These are phyloP conservation scores for Argyra leucocephala DNA, from an alignment of 2,888 invertebrate genomes.

Conservation along the genomic window DNA sequence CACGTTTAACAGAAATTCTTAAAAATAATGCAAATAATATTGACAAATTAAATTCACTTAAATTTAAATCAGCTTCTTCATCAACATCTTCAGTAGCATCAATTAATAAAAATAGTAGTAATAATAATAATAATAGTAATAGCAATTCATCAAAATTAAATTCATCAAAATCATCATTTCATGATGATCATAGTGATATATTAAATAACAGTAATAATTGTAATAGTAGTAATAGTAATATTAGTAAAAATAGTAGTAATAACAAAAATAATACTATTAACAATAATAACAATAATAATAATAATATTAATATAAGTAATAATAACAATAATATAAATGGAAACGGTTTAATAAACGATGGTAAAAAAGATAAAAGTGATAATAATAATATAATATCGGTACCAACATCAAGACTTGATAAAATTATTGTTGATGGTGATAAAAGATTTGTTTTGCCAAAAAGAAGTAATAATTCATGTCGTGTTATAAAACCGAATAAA, in stretches of 20 bases:
- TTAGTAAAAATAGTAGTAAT: too few relatives aligned
- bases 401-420: conserved; percentile 32
- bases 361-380: conserved; percentile 24
- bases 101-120: not conserved
- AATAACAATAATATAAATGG: not conserved
- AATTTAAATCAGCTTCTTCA: conserved; percentile 32
- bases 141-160: not conserved
- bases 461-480: conserved; percentile 73
- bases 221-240: not conserved
- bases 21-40: conserved; percentile 49
- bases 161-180: not conserved
- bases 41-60: conserved; percentile 41
- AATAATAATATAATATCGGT: conserved; percentile 20
- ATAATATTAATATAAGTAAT: not conserved
- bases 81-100: conserved; percentile 3
- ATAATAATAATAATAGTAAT: conserved; percentile 1
- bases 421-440: conserved; percentile 31
- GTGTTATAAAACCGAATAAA: conserved; percentile 82
- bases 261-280: not conserved
- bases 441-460: conserved; percentile 62
- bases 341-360: conserved; percentile 1
- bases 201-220: not conserved
- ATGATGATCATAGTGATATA: not conserved
- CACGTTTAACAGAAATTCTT: conserved; percentile 53
- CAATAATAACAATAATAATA: not conserved